phyloP scores from a whole-genome alignment of 2,113 vertebrate species.

The Dryoscopus gambensis region DNA sequence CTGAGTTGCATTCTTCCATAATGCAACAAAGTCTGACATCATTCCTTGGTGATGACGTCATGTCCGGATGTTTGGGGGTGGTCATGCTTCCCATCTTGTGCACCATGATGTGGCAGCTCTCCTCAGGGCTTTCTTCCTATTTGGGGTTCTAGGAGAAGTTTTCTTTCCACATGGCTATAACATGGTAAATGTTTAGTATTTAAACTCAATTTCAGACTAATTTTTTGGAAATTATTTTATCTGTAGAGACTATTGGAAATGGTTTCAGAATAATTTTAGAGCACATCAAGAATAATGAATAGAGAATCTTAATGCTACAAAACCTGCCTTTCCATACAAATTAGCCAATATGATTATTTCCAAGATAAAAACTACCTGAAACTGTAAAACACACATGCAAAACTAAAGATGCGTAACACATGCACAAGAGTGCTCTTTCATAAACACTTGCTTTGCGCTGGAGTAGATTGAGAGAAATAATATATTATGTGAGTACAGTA shows the following conservation, averaged over 20 bases:
- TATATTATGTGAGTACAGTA: not conserved
- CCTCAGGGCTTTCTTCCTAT: not conserved
- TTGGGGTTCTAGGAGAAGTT: not conserved
- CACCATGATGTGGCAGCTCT: not conserved
- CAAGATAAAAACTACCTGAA: not conserved
- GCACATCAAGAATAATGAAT: not conserved
- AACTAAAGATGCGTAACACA: not conserved
- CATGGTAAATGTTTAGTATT: not conserved
- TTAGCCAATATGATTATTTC: not conserved
- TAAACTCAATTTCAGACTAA: not conserved
- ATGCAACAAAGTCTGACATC: not conserved
- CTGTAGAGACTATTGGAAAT: not conserved
- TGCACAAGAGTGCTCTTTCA: not conserved
- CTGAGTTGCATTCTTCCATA: not conserved
- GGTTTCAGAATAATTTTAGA: not conserved
- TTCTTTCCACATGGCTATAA: not conserved
- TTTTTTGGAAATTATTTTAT: not conserved
- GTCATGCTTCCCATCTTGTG: not conserved
- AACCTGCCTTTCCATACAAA: not conserved
- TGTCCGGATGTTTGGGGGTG: not conserved
- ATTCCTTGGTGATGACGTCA: not conserved
- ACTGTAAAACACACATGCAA: not conserved
- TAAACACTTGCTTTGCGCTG: not conserved
- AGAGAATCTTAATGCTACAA: not conserved
- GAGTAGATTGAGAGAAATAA: not conserved